These are phyloP conservation scores for Drosophila formosana DNA, from an alignment of 2,888 invertebrate genomes.

Conservation along the genomic window DNA sequence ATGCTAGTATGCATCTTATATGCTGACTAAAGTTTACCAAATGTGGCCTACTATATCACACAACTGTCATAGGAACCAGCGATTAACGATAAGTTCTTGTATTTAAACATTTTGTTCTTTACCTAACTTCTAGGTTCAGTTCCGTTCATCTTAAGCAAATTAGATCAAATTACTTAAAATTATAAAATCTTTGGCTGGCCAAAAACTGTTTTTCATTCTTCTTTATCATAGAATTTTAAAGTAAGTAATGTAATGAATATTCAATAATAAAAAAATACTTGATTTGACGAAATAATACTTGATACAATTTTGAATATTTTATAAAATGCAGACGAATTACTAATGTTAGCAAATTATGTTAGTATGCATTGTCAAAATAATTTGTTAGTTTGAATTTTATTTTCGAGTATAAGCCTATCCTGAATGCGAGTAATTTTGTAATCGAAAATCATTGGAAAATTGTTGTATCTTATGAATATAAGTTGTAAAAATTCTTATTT, in stretches of 20 bases:
- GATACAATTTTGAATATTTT: slow-evolving; percentile 3
- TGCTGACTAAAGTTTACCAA: slow-evolving; percentile 5
- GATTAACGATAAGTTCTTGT: slow-evolving; percentile 1
- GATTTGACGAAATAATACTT: slow-evolving; percentile 6
- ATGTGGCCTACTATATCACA: slow-evolving; percentile 19
- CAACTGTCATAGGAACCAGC: slow-evolving; percentile 14
- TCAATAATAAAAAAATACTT: slow-evolving; percentile 1
- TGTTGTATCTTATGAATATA: slow-evolving; percentile 9
- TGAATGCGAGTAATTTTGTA: slow-evolving; percentile 54
- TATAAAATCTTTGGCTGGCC: not conserved
- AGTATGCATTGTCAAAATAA: not conserved
- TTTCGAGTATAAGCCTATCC: slow-evolving; percentile 19
- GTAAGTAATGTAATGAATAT: slow-evolving; percentile 6
- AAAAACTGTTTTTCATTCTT: slow-evolving; percentile 1
- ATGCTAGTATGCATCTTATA: slow-evolving; percentile 3
- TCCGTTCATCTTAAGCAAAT: slow-evolving; percentile 3
- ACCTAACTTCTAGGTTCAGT: not conserved
- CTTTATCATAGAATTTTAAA: not conserved
- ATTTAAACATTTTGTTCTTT: not conserved
- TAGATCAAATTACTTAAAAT: not conserved
- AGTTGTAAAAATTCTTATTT: slow-evolving; percentile 24
- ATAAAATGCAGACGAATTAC: not conserved
- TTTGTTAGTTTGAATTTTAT: slow-evolving; percentile 33
- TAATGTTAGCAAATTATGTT: slow-evolving; percentile 1
- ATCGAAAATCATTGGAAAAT: slow-evolving; percentile 34